These are phyloP conservation scores for Spinus pinus DNA, from an alignment of 2,797 vertebrate genomes.

Conservation along the genomic window DNA sequence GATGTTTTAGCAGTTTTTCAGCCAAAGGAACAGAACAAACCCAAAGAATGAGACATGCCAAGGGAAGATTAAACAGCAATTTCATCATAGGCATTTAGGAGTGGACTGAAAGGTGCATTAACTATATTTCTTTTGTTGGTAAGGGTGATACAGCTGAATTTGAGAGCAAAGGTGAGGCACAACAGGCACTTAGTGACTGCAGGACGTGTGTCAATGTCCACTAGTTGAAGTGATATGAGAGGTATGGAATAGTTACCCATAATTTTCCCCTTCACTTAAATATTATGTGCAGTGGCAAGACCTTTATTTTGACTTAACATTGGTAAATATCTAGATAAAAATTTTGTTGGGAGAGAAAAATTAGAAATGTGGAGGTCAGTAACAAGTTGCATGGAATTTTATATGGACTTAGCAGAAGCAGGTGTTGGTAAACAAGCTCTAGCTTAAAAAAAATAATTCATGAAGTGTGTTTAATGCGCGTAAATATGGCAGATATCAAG, in stretches of 20 bases:
- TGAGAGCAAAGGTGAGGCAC: background rate
- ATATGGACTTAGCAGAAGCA: background rate
- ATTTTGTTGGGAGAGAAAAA: background rate
- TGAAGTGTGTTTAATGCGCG: background rate
- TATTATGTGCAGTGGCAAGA: background rate
- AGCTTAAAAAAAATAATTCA: background rate
- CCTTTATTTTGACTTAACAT: background rate
- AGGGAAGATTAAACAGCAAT: background rate
- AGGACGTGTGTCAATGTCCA: background rate
- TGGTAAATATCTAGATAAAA: background rate
- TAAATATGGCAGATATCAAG: background rate
- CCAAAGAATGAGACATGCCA: background rate
- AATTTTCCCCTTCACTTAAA: background rate
- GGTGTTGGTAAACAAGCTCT: background rate
- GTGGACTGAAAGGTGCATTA: background rate
- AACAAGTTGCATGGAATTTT: background rate
- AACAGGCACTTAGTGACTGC: background rate
- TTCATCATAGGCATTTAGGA: background rate
- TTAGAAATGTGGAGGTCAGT: background rate
- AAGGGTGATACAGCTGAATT: background rate
- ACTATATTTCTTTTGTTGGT: background rate
- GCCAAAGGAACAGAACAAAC: background rate
- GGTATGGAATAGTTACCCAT: background rate
- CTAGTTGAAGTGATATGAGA: background rate
- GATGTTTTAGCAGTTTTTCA: background rate